phyloP scores from a whole-genome alignment of 2,888 invertebrate genomes.

The Eremobia ochroleuca region DNA sequence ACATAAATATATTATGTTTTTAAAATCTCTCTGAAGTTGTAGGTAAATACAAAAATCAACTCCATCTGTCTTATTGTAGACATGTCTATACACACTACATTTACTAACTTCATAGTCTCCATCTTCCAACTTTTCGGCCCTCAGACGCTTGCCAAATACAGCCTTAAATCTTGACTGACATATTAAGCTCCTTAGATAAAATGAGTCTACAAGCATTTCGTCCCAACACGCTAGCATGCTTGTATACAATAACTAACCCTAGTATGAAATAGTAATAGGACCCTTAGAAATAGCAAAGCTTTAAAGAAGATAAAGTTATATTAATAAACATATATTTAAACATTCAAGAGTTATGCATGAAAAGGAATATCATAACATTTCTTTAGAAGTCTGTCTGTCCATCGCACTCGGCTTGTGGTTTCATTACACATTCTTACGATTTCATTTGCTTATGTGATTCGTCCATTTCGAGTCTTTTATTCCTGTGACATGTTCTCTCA shows the following conservation, averaged over 20 bases:
- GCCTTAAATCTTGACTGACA: slow-evolving; percentile 36
- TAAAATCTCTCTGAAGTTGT: not conserved
- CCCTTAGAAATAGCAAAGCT: slow-evolving; percentile 3
- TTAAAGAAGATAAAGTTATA: slow-evolving; percentile 1
- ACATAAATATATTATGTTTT: not conserved
- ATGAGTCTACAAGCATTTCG: slow-evolving; percentile 17
- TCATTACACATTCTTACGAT: slow-evolving; percentile 65
- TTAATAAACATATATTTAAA: slow-evolving; percentile 30
- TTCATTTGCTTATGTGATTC: slow-evolving; percentile 67
- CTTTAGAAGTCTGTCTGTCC: slow-evolving; percentile 49
- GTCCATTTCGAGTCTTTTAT: slow-evolving; percentile 64
- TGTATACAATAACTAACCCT: not conserved
- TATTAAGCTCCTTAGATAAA: slow-evolving; percentile 29
- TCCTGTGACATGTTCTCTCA: slow-evolving; percentile 58
- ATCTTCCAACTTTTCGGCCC: not conserved
- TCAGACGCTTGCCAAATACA: not conserved
- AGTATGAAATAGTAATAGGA: not conserved
- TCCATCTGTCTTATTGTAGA: not conserved
- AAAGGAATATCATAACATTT: slow-evolving; percentile 47
- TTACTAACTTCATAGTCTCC: not conserved
- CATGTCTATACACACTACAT: not conserved
- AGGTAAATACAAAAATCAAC: not conserved
- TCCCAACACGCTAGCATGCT: slow-evolving; percentile 1
- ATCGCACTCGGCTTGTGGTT: slow-evolving; percentile 46
- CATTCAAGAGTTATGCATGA: slow-evolving; percentile 30